Evolutionary conservation across 92 coral and sea anemone genomes (phyloP).

Genomic region (Porites evermanni): DNA sequence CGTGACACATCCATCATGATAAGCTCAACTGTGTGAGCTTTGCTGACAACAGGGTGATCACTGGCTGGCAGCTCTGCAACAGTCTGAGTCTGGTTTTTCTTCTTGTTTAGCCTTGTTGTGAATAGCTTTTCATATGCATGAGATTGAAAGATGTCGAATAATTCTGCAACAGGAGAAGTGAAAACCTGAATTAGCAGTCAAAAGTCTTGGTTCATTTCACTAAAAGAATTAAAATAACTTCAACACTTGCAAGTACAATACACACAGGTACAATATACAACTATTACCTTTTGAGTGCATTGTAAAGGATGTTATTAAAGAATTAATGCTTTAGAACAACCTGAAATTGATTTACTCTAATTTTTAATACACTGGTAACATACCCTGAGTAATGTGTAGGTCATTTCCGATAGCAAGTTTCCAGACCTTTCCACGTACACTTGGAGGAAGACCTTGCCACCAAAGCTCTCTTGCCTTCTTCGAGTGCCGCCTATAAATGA

Average conservation of each 20-base stretch:
- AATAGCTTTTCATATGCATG: slow-evolving; percentile 97
- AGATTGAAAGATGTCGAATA: slow-evolving; percentile 96
- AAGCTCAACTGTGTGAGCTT: slow-evolving; percentile 96
- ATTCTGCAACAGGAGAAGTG: slow-evolving; percentile 58
- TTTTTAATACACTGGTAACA: not conserved
- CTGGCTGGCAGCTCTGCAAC: slow-evolving; percentile 82
- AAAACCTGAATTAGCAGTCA: not conserved
- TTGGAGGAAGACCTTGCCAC: slow-evolving; percentile 99
- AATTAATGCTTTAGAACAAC: too few relatives aligned
- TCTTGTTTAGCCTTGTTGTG: slow-evolving; percentile 82
- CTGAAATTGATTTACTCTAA: too few relatives aligned
- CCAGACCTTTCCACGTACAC: slow-evolving; percentile 97
- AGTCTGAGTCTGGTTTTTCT: slow-evolving; percentile 57
- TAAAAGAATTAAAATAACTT: not conserved
- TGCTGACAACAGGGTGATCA: slow-evolving; percentile 85
- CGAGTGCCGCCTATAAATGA: slow-evolving; percentile 63
- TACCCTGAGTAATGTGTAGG: slow-evolving; percentile 95
- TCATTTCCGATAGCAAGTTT: slow-evolving; percentile 97
- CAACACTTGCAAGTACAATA: not conserved
- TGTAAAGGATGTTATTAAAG: too few relatives aligned
- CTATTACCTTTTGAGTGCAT: too few relatives aligned
- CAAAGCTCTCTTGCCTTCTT: slow-evolving; percentile 90
- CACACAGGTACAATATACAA: too few relatives aligned
- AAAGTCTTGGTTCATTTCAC: not conserved
- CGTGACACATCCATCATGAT: slow-evolving; percentile 98